Evolutionary conservation across 2,888 invertebrate species (phyloP), one percentile per base, ranked within the genome.

Genomic region (Alitta virens): DNA sequence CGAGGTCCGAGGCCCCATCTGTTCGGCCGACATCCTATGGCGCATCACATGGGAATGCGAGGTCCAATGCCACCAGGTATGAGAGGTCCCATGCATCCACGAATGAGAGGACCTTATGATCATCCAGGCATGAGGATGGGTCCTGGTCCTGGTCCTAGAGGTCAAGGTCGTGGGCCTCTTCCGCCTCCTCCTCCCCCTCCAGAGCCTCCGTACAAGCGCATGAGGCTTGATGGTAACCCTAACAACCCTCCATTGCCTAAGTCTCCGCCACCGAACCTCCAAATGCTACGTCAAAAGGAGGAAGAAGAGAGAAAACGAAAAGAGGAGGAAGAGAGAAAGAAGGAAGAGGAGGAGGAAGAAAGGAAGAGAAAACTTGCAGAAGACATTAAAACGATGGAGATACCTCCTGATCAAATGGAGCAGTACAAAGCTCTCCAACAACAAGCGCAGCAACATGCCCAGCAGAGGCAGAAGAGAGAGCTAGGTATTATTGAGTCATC

Each of bases 361-460:
- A 12, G 27, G 18, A 18, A 21, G 7, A 23, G 40, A 12, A 53
- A 54, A 24, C 21, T 43, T 5, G 52, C 52, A 43, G 33, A 56
- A 23, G 53, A 54, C 43, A 27, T 16, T 7, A 25, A 38, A 27
- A 33, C 40, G 24, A 59, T 51, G 52, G 60, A 60, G 26, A 77
- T 78, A 58, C 78, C 78, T 18, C 77, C 79, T 14, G 79, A 79
- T 62, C 78, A 79, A 63, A 75, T 70, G 38, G 78, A 78, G 56
- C 75, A 74, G 65, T 80, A 79, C 63, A 73, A 76, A 56, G 72
- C 70, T 42, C 68, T 79, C 23, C 77, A 77, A 87, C 60, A 94
- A 82, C 69, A 94, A 85, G 80, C 92, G 89, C 74, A 93, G 84
- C 71, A 93, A 86, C 79, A 94, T 81, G 71, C 49, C 9, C 43